Percentiles rank a stretch among this genome's conserved stretches.
These are phyloP conservation scores for Pediacus dermestoides DNA, from an alignment of 2,888 invertebrate species.

Conservation along the genomic window DNA sequence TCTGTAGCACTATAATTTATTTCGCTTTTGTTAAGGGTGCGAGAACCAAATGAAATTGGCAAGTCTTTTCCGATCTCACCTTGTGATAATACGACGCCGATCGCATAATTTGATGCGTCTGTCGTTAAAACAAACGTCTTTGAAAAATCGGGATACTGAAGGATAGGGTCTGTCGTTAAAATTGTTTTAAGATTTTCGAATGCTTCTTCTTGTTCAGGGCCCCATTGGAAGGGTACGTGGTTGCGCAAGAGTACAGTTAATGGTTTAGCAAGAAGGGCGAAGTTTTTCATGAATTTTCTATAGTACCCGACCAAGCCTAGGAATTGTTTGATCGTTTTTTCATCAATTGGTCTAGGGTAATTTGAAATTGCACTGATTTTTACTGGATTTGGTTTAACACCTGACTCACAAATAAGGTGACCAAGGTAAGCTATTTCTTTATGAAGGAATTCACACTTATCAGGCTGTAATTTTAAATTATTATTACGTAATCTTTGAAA, in stretches of 20 bases:
- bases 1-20: conserved; percentile 26
- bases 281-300: conserved; percentile 13
- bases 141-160: conserved; percentile 25
- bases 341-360: conserved; percentile 10
- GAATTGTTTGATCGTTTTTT: conserved; percentile 11
- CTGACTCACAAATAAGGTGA: conserved; percentile 10
- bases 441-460: conserved; percentile 15
- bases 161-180: conserved; percentile 15
- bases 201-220: too few species aligned
- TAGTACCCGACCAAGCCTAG: conserved; percentile 13
- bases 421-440: conserved; percentile 15
- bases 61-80: conserved; percentile 33
- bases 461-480: conserved; percentile 19
- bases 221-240: conserved; percentile 8
- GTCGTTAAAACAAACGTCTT: conserved; percentile 24
- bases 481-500: too few species aligned
- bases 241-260: conserved; percentile 18
- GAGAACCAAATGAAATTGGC: conserved; percentile 27
- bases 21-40: conserved; percentile 27
- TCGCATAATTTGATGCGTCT: conserved; percentile 25
- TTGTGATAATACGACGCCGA: conserved; percentile 28
- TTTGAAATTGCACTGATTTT: conserved; percentile 8
- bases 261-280: conserved; percentile 16
- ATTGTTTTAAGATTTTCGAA: too few species aligned
- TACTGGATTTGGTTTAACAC: conserved; percentile 11